These are phyloP conservation scores for Nymphalis polychloros DNA, from an alignment of 2,888 invertebrate genomes.

Conservation along the genomic window DNA sequence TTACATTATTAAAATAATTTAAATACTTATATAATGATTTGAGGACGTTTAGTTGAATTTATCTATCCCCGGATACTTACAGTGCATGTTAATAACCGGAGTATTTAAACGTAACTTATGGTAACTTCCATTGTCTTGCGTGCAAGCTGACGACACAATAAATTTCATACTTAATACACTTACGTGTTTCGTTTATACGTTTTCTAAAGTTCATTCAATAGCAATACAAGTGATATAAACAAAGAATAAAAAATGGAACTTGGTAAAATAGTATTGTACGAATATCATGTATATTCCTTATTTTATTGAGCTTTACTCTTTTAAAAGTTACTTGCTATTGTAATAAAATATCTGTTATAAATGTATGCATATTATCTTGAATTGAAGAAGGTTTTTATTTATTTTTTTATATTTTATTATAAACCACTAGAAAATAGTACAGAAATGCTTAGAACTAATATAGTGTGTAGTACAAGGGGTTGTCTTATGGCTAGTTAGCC, in stretches of 20 bases:
- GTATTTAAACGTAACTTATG: conserved; percentile 37
- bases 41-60: neutral
- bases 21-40: too few species aligned
- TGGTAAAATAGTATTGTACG: neutral
- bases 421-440: too few species aligned
- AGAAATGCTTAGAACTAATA: too few species aligned
- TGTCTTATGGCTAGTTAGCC: too few species aligned
- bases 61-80: neutral
- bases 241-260: conserved; percentile 28
- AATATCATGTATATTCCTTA: neutral
- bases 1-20: too few species aligned
- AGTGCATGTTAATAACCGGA: conserved; percentile 40
- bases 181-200: conserved; percentile 38
- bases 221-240: conserved; percentile 29
- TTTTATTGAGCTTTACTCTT: neutral
- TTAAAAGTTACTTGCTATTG: neutral
- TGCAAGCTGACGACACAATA: conserved; percentile 36
- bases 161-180: conserved; percentile 41
- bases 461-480: too few species aligned
- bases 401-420: too few species aligned
- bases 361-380: too few species aligned
- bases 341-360: neutral
- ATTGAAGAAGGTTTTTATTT: too few species aligned
- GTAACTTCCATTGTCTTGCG: conserved; percentile 36
- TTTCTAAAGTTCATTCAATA: conserved; percentile 31